Percentiles rank a stretch among this genome's conserved stretches.
Conservation (phyloP, 2,888 invertebrate genomes). For the Pristionchus entomophagus region DNA sequence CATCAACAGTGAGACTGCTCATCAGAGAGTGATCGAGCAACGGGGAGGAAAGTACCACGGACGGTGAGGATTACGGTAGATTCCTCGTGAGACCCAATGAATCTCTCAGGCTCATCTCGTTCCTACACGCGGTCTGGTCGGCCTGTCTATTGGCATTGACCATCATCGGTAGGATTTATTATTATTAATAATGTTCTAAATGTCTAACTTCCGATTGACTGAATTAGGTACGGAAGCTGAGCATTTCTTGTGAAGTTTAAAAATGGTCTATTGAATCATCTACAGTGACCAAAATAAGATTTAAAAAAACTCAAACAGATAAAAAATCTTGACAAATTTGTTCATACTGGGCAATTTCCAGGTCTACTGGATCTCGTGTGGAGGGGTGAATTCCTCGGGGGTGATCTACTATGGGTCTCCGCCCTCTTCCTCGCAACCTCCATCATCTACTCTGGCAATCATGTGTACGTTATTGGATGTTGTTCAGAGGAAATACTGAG, state of each 20-base stretch:
- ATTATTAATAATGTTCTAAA: not conserved
- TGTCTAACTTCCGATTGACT: no score
- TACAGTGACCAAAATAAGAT: not conserved
- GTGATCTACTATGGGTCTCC: constrained; percentile 73
- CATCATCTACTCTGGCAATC: constrained; percentile 67
- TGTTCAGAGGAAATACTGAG: no score
- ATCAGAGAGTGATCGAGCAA: constrained; percentile 41
- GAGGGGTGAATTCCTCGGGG: constrained; percentile 73
- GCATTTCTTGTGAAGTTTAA: no score
- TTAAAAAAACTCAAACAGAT: not conserved
- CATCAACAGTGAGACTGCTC: constrained; percentile 36
- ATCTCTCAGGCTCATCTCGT: constrained; percentile 54
- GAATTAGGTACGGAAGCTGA: no score
- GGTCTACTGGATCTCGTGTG: constrained; percentile 68
- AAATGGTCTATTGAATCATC: no score
- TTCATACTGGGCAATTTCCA: not conserved
- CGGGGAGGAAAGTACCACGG: not conserved
- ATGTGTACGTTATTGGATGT: constrained; percentile 55
- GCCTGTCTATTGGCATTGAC: constrained; percentile 68
- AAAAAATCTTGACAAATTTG: not conserved
- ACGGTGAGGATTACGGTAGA: no score
- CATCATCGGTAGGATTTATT: constrained; percentile 57
- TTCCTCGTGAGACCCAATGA: not conserved
- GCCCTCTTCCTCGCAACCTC: constrained; percentile 69
- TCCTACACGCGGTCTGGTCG: constrained; percentile 72